phyloP scores from a whole-genome alignment of 2,113 vertebrate species.

The Vicugna pacos region DNA sequence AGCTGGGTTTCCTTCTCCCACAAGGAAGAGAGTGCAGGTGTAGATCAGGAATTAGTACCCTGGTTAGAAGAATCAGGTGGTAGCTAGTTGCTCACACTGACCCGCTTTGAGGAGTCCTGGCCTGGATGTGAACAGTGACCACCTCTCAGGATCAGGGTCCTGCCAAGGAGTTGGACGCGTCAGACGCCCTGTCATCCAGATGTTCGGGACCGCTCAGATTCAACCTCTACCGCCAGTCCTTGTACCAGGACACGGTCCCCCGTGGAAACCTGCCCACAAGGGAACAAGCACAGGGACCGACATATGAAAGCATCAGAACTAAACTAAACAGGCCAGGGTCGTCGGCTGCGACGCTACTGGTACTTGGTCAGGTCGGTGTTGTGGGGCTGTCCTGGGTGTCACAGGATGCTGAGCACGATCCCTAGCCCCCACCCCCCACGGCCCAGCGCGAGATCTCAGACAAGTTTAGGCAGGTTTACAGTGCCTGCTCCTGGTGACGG shows the following conservation, averaged over 20 bases:
- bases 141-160: background rate
- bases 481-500: background rate
- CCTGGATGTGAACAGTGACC: accelerated
- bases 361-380: accelerated
- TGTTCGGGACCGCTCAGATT: background rate
- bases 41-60: background rate
- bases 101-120: background rate
- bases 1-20: background rate
- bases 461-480: background rate
- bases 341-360: accelerated
- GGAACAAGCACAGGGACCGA: background rate
- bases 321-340: background rate
- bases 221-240: background rate
- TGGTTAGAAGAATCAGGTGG: background rate
- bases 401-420: accelerated
- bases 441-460: background rate
- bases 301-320: background rate
- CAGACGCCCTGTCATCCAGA: background rate
- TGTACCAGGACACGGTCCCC: background rate
- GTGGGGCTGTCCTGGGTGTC: too few species aligned
- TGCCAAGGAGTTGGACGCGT: background rate
- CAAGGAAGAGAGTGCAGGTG: background rate
- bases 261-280: background rate
- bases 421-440: background rate
- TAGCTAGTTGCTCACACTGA: background rate